A percentile compares a stretch with the other conserved stretches of the same genome.
Conservation (phyloP, 2,888 invertebrate genomes). For the Pycnomerus fuliginosus region DNA sequence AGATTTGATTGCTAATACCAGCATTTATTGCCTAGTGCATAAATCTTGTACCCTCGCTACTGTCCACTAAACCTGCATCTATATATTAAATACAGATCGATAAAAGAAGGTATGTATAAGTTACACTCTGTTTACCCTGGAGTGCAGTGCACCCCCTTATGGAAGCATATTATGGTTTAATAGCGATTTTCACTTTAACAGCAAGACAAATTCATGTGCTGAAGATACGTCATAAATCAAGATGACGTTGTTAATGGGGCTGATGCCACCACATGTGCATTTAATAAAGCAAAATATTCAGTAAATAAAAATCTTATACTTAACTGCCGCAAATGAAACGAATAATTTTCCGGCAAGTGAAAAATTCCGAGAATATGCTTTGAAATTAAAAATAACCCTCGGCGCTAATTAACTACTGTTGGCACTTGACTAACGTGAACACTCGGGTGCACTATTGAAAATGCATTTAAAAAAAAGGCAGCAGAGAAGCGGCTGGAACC, state of each 20-base stretch:
- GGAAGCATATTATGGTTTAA: too few relatives aligned
- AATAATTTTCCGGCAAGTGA: constrained; percentile 32
- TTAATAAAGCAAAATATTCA: constrained; percentile 13
- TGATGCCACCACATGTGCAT: constrained; percentile 15
- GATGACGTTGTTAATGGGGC: constrained; percentile 5
- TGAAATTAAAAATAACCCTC: constrained; percentile 36
- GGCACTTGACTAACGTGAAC: too few relatives aligned
- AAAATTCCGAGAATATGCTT: constrained; percentile 36
- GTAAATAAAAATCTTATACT: constrained; percentile 22
- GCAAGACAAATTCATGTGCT: too few relatives aligned
- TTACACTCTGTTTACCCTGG: constrained; percentile 2
- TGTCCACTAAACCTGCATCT: constrained; percentile 27
- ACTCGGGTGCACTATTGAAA: too few relatives aligned
- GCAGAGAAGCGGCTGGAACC: too few relatives aligned
- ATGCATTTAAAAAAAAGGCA: too few relatives aligned
- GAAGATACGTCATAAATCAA: constrained; percentile 20
- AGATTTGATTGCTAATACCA: constrained; percentile 46
- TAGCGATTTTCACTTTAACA: too few relatives aligned
- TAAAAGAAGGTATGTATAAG: too few relatives aligned
- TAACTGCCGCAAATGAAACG: constrained; percentile 20
- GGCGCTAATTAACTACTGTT: constrained; percentile 33
- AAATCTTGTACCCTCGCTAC: constrained; percentile 40
- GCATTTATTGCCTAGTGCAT: constrained; percentile 48
- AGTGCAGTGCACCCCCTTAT: too few relatives aligned
- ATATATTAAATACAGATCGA: constrained; percentile 27